Percentiles rank a stretch among this genome's conserved stretches.
These are phyloP conservation scores for Montipora foliosa DNA, from an alignment of 64 coral and sea anemone species.

Conservation along the genomic window DNA sequence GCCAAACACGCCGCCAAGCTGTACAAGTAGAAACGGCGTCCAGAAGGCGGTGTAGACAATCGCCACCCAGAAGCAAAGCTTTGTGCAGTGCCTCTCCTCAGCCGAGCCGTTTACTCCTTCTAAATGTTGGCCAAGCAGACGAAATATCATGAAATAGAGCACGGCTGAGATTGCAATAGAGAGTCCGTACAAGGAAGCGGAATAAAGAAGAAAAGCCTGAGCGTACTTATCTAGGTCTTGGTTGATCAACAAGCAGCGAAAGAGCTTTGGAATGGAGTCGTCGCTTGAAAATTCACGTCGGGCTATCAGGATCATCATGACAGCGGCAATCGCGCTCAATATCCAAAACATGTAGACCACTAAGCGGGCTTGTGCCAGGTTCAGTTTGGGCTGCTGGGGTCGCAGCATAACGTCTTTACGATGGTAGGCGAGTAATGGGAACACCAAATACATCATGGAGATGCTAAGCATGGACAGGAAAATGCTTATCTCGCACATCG, in stretches of 20 bases:
- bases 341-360: conserved; percentile 78
- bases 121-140: conserved; percentile 31
- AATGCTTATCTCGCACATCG: conserved; percentile 79
- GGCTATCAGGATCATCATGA: conserved; percentile 68
- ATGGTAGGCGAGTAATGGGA: conserved; percentile 87
- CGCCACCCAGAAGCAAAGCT: conserved; percentile 84
- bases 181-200: conserved; percentile 77
- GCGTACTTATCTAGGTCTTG: conserved; percentile 76
- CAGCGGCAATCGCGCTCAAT: conserved; percentile 60
- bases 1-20: conserved; percentile 86
- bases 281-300: conserved; percentile 68
- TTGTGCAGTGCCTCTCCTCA: conserved; percentile 84
- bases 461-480: conserved; percentile 91
- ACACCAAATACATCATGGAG: conserved; percentile 88
- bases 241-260: conserved; percentile 94
- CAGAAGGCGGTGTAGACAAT: conserved; percentile 89
- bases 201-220: conserved; percentile 83
- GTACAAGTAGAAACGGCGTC: conserved; percentile 93
- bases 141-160: conserved; percentile 65
- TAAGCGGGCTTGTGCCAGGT: conserved; percentile 66
- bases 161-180: conserved; percentile 62
- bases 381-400: conserved; percentile 68
- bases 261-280: conserved; percentile 81
- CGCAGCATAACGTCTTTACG: conserved; percentile 81
- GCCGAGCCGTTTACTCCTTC: conserved; percentile 70